Base-by-base conservation (phyloP, 2,797 vertebrate species). In the Schizothorax lantsangensis region DNA sequence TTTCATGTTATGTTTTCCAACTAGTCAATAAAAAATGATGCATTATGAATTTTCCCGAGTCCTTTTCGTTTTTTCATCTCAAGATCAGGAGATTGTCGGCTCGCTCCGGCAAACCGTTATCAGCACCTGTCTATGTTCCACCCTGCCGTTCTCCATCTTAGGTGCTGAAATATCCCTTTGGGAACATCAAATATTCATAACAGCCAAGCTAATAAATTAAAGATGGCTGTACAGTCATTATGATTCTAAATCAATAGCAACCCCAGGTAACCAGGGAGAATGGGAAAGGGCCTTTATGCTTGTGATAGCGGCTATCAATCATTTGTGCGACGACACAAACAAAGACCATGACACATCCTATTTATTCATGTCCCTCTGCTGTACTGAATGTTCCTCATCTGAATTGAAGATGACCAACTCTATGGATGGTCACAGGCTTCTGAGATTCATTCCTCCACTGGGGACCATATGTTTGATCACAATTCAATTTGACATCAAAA, bases 1-100 rank as follows among this genome's bases (percentile, higher is more conserved):
- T 95, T 94, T 95, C 91, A 88, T 91, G 90, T 93, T 92, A 87
- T 90, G 91, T 93, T 95, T 94, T 94, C 85, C 92, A 94, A 93
- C 93, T 92, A 94, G 93, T 94, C 92, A 96, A 96, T 96, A 96
- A 96, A 96, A 89, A 95, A 94, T 93, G 87, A 95, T 93, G 86
- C 85, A 89, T 91, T 91, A 81, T 84, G 6, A 57, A 52, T 74
- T 88, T 79, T 84, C 33, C 36, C 90, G 30, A 64, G 84, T 89
- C n/a, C 3, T 57, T 83, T 82, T 88, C 14, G 10, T 57, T 68
- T 77, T 81, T 45, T 68, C 72, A 64, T 62, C 9, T 75, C 49
- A 33, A 59, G 47, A 81, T 88, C 62, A n/a, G 21, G 69, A 86
- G 57, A 49, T 64, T 30, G 21, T 26, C 23, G 5, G 5, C 21